Conservation (phyloP, 2,888 invertebrate species). For the Ophion slaviceki region DNA sequence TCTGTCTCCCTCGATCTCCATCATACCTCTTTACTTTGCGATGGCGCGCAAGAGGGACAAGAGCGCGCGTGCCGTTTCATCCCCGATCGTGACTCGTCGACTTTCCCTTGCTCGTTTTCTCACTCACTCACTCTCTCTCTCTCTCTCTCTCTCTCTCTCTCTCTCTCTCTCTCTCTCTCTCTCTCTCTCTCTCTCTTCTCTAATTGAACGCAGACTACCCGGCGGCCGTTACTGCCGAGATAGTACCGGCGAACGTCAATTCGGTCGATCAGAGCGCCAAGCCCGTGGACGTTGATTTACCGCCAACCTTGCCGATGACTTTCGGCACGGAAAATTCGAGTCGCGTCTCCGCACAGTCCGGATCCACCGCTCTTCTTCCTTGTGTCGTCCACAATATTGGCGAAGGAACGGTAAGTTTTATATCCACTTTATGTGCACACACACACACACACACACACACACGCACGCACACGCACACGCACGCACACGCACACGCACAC, state of each 20-base stretch:
- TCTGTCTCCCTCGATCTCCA: constrained; percentile 52
- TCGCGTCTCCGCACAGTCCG: constrained; percentile 92
- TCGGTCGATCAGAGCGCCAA: constrained; percentile 76
- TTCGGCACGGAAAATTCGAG: constrained; percentile 94
- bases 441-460: no score
- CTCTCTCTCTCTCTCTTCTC: constrained; percentile 33
- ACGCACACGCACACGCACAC: no score
- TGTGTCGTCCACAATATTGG: constrained; percentile 94
- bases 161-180: constrained; percentile 27
- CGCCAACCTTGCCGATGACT: constrained; percentile 87
- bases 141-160: constrained; percentile 29
- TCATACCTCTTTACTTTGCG: constrained; percentile 56
- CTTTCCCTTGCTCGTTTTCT: constrained; percentile 24
- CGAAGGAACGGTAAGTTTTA: constrained; percentile 92
- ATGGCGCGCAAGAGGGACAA: constrained; percentile 15
- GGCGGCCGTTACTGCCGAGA: constrained; percentile 77
- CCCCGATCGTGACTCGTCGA: constrained; percentile 54
- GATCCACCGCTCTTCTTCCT: constrained; percentile 92
- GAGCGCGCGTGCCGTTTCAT: constrained; percentile 40
- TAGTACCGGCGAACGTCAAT: constrained; percentile 76
- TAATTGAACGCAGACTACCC: constrained; percentile 72
- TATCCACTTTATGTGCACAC: neutral
- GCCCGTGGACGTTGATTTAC: constrained; percentile 79
- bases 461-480: no score
- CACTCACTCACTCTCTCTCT: constrained; percentile 30